Base-by-base conservation (phyloP, 2,113 vertebrate genomes). In the Caloenas nicobarica region DNA sequence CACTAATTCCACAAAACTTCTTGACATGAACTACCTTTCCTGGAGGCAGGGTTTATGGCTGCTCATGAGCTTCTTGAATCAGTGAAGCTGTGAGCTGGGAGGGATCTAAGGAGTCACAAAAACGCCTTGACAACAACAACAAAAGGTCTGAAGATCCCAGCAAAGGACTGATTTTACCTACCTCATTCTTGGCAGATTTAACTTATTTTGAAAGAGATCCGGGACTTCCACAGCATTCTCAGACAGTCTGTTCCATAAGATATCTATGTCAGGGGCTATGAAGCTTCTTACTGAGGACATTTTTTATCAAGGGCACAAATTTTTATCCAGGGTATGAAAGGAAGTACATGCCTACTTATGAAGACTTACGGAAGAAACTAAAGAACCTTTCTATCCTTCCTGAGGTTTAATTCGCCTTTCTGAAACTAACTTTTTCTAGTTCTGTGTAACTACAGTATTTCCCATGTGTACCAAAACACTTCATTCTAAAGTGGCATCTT, bases 251-350 rank as follows among this genome's bases (percentile, higher is more conserved):
- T 60, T 76, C 46, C 19, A 17, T 61, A 23, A 5, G 1, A 14
- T 58, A 36, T 13, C 17, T 50, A 22, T 50, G 23, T 5, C 26
- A 10, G 6, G 10, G 6, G 3, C 17, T 76, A 50, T 0, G 0
- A 46, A 73, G 33, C 46, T 60, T 16, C 9, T 38, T 54, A 16
- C 8, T 31, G 24, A 21, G 18, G 34, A 61, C 1, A 5, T 21
- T 50, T 77, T 83, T 42, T 56, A n/a, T 62, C 13, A 57, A 64
- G 34, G 42, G 13, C 44, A 58, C 5, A 65, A 5, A 58, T 58
- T 78, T 81, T 78, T 84, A 44, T 38, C 31, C 64, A n/a, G 36
- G 10, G 4, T 51, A 29, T 26, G 42, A 36, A 76, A 81, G 36
- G 5, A 12, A 76, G 12, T 21, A 38, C 18, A 3, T 33, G 12